Conservation (phyloP, 1,140 invertebrate genomes). For the Zaprionus capensis region DNA sequence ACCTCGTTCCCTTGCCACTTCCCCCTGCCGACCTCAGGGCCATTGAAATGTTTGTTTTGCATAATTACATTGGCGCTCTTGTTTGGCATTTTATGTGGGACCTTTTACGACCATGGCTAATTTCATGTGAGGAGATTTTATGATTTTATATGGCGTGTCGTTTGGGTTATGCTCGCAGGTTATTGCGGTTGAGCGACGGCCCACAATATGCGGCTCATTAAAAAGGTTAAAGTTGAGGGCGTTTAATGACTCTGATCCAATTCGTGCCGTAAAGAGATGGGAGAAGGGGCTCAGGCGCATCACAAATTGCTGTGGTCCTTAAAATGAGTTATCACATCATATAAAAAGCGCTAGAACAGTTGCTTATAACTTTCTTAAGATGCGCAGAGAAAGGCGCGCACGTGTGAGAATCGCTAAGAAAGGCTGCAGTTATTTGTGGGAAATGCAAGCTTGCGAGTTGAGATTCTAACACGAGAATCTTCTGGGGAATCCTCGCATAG, state of each 20-base stretch:
- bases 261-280: slow-evolving; percentile 4
- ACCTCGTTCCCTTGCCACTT: not conserved
- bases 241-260: slow-evolving; percentile 52
- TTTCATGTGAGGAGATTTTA: slow-evolving; percentile 53
- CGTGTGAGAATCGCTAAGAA: slow-evolving; percentile 6
- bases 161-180: slow-evolving; percentile 33
- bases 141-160: slow-evolving; percentile 35
- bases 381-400: not conserved
- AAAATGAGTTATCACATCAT: slow-evolving; percentile 1
- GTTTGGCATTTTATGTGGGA: slow-evolving; percentile 57
- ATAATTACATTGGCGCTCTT: slow-evolving; percentile 66
- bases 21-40: not conserved
- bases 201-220: slow-evolving; percentile 64
- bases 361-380: not conserved
- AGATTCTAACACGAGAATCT: not conserved
- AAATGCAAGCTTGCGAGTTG: not conserved
- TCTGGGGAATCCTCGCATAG: not conserved
- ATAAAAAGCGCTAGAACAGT: not conserved
- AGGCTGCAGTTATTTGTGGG: slow-evolving; percentile 1
- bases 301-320: slow-evolving; percentile 56
- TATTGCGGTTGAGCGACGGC: slow-evolving; percentile 10
- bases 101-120: slow-evolving; percentile 68
- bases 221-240: slow-evolving; percentile 78
- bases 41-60: slow-evolving; percentile 63
- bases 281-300: slow-evolving; percentile 30